phyloP scores from a whole-genome alignment of 2,888 invertebrate genomes.

The Drosophila merina region DNA sequence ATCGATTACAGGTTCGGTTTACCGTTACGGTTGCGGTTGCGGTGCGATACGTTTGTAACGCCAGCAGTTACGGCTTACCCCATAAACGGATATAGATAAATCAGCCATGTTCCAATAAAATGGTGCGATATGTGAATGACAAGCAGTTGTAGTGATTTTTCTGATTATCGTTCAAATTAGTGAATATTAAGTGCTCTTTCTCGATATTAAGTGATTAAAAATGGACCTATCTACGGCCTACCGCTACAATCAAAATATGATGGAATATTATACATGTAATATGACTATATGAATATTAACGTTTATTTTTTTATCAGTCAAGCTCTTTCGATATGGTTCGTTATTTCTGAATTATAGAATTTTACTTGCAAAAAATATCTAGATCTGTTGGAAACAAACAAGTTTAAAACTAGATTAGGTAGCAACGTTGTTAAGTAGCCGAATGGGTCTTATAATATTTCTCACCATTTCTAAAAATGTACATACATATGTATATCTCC shows the following conservation, averaged over 20 bases:
- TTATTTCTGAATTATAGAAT: too few relatives aligned
- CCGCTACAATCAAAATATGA: slow-evolving; percentile 98
- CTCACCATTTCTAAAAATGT: too few relatives aligned
- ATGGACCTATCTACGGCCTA: slow-evolving; percentile 97
- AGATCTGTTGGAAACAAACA: too few relatives aligned
- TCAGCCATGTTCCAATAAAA: slow-evolving; percentile 4
- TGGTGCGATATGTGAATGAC: slow-evolving; percentile 11
- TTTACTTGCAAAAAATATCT: too few relatives aligned
- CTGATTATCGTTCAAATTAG: background rate
- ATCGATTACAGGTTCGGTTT: slow-evolving; percentile 43
- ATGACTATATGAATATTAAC: background rate
- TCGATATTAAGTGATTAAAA: slow-evolving; percentile 6
- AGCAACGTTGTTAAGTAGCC: too few relatives aligned
- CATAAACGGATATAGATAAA: slow-evolving; percentile 1
- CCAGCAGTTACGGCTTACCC: slow-evolving; percentile 18
- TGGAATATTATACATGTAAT: slow-evolving; percentile 98
- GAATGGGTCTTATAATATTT: too few relatives aligned
- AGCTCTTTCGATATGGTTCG: too few relatives aligned
- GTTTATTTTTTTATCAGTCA: background rate
- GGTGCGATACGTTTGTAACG: slow-evolving; percentile 29
- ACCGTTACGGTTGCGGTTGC: slow-evolving; percentile 38
- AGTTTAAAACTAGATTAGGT: too few relatives aligned
- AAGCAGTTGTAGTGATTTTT: slow-evolving; percentile 13
- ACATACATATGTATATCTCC: too few relatives aligned
- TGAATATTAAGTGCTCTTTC: background rate